Evolutionary conservation across 2,113 vertebrate species (phyloP).

Genomic region (Corythornis cristatus): DNA sequence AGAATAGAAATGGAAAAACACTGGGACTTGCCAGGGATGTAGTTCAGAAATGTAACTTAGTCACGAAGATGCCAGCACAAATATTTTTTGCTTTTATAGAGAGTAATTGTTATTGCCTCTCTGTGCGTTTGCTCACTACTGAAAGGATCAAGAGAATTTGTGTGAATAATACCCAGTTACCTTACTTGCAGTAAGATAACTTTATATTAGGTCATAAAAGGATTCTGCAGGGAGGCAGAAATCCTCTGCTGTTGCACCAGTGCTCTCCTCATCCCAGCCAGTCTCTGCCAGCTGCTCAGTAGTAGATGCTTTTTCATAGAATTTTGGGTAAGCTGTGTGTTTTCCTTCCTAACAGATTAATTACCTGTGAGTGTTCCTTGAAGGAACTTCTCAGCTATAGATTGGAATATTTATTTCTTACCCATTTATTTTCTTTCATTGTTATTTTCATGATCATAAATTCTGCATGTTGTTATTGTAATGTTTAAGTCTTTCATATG

Average conservation of each 20-base stretch:
- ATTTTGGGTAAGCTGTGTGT: slow-evolving; percentile 5
- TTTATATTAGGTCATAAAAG: slow-evolving; percentile 27
- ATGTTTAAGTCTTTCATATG: neutral
- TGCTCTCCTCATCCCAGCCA: neutral
- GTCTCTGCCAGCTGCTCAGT: neutral
- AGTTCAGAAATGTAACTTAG: neutral
- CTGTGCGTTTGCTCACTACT: neutral
- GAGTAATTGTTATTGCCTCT: neutral
- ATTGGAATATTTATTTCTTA: neutral
- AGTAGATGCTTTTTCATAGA: neutral
- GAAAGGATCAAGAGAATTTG: neutral
- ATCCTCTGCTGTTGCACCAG: neutral
- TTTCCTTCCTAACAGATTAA: neutral
- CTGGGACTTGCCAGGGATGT: neutral
- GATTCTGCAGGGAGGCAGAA: neutral
- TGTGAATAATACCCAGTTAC: neutral
- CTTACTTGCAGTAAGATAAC: neutral
- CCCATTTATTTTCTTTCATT: neutral
- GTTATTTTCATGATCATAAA: neutral
- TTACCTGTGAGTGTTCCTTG: neutral
- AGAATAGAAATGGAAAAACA: neutral
- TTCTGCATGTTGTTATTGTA: neutral
- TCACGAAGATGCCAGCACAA: neutral
- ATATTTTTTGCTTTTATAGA: neutral
- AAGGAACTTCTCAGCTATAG: neutral